Conservation (phyloP, 2,113 vertebrate species). For the Piaya cayana region DNA sequence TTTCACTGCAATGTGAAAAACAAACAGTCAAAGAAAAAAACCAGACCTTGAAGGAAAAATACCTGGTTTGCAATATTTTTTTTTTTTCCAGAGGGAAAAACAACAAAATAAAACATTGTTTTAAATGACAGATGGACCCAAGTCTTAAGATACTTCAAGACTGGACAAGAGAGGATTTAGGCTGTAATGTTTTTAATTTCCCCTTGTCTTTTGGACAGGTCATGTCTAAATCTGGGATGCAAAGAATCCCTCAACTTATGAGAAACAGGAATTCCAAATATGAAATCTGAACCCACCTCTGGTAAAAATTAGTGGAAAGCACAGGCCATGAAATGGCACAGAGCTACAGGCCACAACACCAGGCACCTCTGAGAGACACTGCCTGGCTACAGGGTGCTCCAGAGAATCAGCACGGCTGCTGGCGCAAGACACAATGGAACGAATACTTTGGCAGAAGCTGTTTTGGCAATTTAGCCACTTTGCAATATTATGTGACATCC, state of each 20-base stretch:
- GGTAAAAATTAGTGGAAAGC: conserved; percentile 11
- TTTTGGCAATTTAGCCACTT: neutral
- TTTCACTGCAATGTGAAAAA: conserved; percentile 48
- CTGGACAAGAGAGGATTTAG: conserved; percentile 25
- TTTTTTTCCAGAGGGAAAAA: neutral
- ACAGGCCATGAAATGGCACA: conserved; percentile 16
- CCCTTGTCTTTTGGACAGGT: neutral
- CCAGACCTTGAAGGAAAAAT: conserved; percentile 27
- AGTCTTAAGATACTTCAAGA: neutral
- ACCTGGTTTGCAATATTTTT: neutral
- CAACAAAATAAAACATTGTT: neutral
- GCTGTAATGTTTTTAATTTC: conserved; percentile 33
- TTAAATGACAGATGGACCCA: conserved; percentile 3
- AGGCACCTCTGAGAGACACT: neutral
- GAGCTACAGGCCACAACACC: neutral
- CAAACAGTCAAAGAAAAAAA: conserved; percentile 25
- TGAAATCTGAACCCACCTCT: conserved; percentile 31
- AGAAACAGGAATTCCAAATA: conserved; percentile 47
- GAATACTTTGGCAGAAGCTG: neutral
- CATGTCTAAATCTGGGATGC: conserved; percentile 1
- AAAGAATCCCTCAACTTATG: conserved; percentile 12
- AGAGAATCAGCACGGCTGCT: neutral
- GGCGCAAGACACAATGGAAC: neutral
- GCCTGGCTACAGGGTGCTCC: neutral
- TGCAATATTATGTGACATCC: neutral